Conservation (phyloP, 1,140 invertebrate genomes). For the Hetaerina americana region DNA sequence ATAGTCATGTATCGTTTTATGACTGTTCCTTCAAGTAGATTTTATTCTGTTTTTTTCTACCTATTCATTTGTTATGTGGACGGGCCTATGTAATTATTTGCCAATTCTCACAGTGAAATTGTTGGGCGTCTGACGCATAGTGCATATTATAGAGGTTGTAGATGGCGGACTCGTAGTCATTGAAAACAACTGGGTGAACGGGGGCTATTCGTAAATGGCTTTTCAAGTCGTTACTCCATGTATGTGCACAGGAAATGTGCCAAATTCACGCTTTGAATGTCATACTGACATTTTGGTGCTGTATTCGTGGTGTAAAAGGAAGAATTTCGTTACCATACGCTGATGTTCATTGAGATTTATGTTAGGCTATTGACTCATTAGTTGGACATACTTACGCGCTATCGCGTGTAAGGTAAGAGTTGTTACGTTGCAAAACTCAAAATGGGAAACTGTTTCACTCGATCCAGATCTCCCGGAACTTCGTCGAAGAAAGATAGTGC, state of each 20-base stretch:
- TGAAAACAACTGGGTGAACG: background rate
- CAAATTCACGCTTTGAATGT: background rate
- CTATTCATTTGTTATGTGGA: too few relatives aligned
- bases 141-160: background rate
- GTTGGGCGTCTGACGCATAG: background rate
- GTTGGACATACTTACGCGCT: background rate
- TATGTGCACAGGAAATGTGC: background rate
- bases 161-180: background rate
- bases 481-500: slow-evolving; percentile 7
- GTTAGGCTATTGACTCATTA: too few relatives aligned
- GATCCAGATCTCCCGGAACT: slow-evolving; percentile 2
- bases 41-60: too few relatives aligned
- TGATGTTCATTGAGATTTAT: background rate
- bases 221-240: background rate
- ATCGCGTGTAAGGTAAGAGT: background rate
- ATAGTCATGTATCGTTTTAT: too few relatives aligned
- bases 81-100: too few relatives aligned
- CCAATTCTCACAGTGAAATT: too few relatives aligned
- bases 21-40: too few relatives aligned
- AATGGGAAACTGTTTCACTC: slow-evolving; percentile 15
- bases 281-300: background rate
- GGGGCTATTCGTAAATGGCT: background rate
- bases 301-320: background rate
- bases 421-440: background rate
- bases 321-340: background rate